Conservation (phyloP, 2,113 vertebrate species). For the Trachemys scripta region DNA sequence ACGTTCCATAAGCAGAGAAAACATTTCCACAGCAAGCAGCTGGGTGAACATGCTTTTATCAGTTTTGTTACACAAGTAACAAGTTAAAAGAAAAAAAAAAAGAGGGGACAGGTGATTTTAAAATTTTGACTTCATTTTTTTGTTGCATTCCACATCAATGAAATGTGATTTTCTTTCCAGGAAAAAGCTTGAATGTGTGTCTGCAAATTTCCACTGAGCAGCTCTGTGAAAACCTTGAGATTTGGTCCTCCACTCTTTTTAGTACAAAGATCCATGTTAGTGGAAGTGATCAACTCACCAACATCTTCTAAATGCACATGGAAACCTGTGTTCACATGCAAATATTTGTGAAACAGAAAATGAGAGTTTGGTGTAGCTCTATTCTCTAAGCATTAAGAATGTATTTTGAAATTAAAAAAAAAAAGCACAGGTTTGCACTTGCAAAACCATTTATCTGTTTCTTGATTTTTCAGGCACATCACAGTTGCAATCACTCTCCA, state of each 20-base stretch:
- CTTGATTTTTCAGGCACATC: neutral
- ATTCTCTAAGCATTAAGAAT: neutral
- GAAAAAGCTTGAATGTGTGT: neutral
- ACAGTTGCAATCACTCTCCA: neutral
- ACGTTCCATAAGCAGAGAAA: neutral
- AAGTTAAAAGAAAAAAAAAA: no score
- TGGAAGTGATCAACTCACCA: neutral
- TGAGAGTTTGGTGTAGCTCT: neutral
- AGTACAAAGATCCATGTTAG: neutral
- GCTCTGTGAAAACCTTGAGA: neutral
- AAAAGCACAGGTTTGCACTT: neutral
- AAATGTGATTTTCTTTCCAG: neutral
- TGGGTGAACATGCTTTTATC: neutral
- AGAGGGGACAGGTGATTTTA: neutral
- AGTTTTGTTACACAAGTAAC: neutral
- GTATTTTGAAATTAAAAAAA: neutral
- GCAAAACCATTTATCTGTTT: neutral
- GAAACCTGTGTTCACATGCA: neutral
- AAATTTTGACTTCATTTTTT: neutral
- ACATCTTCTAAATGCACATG: neutral
- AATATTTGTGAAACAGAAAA: neutral
- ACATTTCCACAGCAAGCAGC: neutral
- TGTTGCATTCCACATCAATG: accelerated
- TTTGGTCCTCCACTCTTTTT: neutral
- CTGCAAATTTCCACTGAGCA: neutral